A percentile compares a stretch with the other conserved stretches of the same genome.
These are phyloP conservation scores for Bicyclus anynana DNA, from an alignment of 1,140 invertebrate genomes.

Conservation along the genomic window DNA sequence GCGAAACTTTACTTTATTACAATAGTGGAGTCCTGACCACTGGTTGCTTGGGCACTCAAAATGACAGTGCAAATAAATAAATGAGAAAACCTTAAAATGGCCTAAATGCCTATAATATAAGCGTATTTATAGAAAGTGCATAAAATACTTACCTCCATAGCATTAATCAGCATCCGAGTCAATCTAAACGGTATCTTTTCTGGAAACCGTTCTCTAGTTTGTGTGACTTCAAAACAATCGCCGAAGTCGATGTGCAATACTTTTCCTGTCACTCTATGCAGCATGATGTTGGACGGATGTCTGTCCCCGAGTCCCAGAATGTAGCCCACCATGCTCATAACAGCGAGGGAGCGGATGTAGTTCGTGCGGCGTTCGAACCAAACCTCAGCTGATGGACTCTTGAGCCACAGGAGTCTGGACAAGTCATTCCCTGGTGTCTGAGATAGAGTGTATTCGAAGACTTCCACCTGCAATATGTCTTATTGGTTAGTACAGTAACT, in stretches of 20 bases:
- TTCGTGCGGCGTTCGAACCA: constrained; percentile 99
- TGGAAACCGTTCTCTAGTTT: constrained; percentile 99
- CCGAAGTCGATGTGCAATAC: constrained; percentile 99
- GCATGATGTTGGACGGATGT: constrained; percentile 98
- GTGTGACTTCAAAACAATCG: constrained; percentile 99
- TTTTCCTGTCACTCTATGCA: constrained; percentile 98
- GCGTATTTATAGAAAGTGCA: too few species aligned
- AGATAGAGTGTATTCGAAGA: constrained; percentile 97
- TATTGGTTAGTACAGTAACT: too few species aligned
- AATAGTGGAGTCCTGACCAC: too few species aligned
- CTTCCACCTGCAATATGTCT: constrained; percentile 85
- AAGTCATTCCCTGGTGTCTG: constrained; percentile 98
- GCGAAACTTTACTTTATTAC: too few species aligned
- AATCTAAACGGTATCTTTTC: constrained; percentile 99
- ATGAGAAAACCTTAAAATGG: too few species aligned
- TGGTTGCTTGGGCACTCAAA: too few species aligned
- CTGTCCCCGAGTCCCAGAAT: constrained; percentile 88
- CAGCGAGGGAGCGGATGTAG: constrained; percentile 97
- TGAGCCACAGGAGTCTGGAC: constrained; percentile 96
- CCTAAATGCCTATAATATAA: too few species aligned
- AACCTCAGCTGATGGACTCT: constrained; percentile 97
- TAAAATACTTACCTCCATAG: constrained; percentile 91
- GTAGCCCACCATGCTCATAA: constrained; percentile 99
- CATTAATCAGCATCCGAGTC: constrained; percentile 99
- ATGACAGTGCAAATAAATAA: too few species aligned